phyloP scores from a whole-genome alignment of 1,140 invertebrate genomes.

The Dysdera silvatica region DNA sequence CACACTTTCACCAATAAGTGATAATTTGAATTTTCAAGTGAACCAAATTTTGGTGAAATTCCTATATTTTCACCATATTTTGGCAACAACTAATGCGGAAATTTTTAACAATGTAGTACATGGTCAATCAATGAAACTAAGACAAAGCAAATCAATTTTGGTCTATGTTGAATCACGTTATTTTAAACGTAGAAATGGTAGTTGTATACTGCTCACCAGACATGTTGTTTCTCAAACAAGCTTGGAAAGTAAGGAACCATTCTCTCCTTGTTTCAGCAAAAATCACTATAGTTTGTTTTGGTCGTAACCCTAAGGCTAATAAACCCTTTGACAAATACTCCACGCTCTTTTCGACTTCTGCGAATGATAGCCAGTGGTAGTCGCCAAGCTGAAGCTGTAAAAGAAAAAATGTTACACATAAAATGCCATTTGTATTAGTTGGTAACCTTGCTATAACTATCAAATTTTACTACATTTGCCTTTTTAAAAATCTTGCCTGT shows the following conservation, averaged over 20 bases:
- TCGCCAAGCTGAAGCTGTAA: conserved; percentile 77
- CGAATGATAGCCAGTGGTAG: conserved; percentile 83
- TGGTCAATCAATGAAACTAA: conserved; percentile 20
- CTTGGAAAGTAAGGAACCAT: conserved; percentile 90
- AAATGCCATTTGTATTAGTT: too few relatives aligned
- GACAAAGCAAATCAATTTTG: conserved; percentile 4
- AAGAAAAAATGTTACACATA: too few relatives aligned
- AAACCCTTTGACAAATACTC: conserved; percentile 69
- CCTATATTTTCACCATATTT: too few relatives aligned
- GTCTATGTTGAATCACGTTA: not conserved
- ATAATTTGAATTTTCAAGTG: too few relatives aligned
- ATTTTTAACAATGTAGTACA: too few relatives aligned
- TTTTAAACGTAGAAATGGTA: not conserved
- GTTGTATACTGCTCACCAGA: not conserved
- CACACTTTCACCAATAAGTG: too few relatives aligned
- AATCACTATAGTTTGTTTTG: conserved; percentile 72
- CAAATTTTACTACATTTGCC: too few relatives aligned
- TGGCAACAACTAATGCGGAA: too few relatives aligned
- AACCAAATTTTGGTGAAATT: too few relatives aligned
- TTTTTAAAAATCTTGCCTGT: conserved; percentile 96
- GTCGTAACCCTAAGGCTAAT: conserved; percentile 52
- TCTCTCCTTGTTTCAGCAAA: conserved; percentile 94
- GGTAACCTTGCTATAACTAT: too few relatives aligned
- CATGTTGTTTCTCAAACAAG: conserved; percentile 4
- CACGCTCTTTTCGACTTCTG: conserved; percentile 65